Base-by-base conservation (phyloP, 2,888 invertebrate species). In the Pinctada fucata region DNA sequence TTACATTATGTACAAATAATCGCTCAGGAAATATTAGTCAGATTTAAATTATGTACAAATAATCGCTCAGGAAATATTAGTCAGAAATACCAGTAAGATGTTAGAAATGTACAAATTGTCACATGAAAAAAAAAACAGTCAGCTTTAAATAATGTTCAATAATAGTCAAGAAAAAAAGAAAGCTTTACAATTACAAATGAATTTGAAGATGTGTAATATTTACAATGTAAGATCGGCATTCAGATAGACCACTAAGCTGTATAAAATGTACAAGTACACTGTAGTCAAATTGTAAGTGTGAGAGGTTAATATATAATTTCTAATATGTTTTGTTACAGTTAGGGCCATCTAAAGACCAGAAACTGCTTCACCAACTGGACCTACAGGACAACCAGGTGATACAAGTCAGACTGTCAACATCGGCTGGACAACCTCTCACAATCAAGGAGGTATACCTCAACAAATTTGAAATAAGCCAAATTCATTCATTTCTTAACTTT, bases 351-450 rank as follows among this genome's bases (percentile, higher is more conserved):
- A 91, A 92, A 79, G 93, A 93, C 74, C 93, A 93, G 84, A 91
- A 92, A 74, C 85, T 93, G 67, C 84, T 93, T 72, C 88, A 91
- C 78, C 93, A 93, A 84, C 81, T 93, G 63, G 91, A 91, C 63
- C 86, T 92, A 82, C 90, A 89, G 65, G 92, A 92, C 82, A 88
- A 91, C 69, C 91, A 91, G 82, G 88, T 88, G 66, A 79, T 90
- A 8, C 87, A 88, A 75, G 88, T 89, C 31, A 81, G 88, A 72
- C 83, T 90, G 79, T 85, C 87, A 4, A 78, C 87, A 45, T 80
- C 87, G n/a, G 82, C 84, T 1, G 69, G 80, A 51, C 76, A 76
- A 66, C 78, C 80, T n/a, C 58, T 83, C 5, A 86, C 84, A 58
- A 75, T 80, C 49, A 87, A 87, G 81, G 87, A 88, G 85, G 85